These are phyloP conservation scores for Enteromius mattozi DNA, from an alignment of 2,797 vertebrate genomes.

Conservation along the genomic window DNA sequence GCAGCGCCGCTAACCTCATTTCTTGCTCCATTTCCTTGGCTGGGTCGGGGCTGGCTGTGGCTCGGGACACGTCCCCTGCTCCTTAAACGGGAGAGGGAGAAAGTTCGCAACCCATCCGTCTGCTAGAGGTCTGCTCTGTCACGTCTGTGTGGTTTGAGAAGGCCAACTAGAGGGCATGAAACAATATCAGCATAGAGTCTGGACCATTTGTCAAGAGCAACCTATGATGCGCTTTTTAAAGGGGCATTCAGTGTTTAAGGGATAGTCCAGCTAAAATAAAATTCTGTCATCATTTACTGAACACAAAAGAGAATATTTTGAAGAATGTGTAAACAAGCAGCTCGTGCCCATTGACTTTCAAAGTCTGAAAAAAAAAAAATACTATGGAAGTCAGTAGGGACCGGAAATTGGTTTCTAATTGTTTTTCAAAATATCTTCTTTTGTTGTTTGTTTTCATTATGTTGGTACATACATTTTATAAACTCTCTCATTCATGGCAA, in stretches of 20 bases:
- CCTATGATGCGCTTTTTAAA: background rate
- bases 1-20: slow-evolving; percentile 80
- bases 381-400: background rate
- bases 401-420: background rate
- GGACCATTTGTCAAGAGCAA: background rate
- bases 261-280: background rate
- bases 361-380: background rate
- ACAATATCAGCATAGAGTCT: background rate
- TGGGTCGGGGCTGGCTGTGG: slow-evolving; percentile 50
- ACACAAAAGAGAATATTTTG: background rate
- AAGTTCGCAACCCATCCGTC: background rate
- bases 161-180: background rate
- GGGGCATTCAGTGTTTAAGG: background rate
- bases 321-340: background rate
- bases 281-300: background rate
- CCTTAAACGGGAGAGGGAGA: background rate
- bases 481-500: background rate
- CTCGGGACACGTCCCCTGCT: background rate
- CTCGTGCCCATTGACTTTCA: background rate
- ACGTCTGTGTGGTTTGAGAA: background rate
- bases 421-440: background rate
- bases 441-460: background rate
- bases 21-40: slow-evolving; percentile 83
- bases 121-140: slow-evolving; percentile 9
- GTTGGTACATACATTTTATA: background rate